These are phyloP conservation scores for Pterois miles DNA, from an alignment of 2,797 vertebrate species.

Conservation along the genomic window DNA sequence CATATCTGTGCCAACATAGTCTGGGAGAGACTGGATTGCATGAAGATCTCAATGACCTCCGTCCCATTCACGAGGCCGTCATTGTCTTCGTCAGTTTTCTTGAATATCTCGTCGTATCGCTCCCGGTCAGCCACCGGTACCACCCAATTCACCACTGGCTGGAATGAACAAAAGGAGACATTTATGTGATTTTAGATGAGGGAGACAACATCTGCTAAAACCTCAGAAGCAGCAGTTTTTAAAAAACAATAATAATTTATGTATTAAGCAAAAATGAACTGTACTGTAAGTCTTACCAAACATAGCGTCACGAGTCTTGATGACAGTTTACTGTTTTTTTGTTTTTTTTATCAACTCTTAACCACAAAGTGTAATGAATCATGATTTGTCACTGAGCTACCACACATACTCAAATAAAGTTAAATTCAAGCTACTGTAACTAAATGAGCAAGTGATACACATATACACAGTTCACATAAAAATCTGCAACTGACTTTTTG, in stretches of 20 bases:
- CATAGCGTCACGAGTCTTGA: background rate
- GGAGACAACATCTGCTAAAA: background rate
- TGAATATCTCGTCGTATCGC: slow-evolving; percentile 92
- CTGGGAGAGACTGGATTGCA: slow-evolving; percentile 94
- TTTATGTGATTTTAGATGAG: background rate
- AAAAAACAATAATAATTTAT: too few relatives aligned
- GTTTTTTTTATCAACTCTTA: background rate
- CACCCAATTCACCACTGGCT: slow-evolving; percentile 88
- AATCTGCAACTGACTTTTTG: background rate
- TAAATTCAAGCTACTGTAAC: background rate
- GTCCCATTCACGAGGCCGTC: slow-evolving; percentile 92
- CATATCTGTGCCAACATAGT: slow-evolving; percentile 95
- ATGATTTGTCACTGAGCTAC: background rate
- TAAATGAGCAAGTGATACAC: background rate
- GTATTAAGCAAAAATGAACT: background rate
- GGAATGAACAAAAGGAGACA: background rate
- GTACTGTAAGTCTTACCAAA: background rate
- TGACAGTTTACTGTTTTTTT: background rate
- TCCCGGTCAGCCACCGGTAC: slow-evolving; percentile 90
- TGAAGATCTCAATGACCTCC: slow-evolving; percentile 98
- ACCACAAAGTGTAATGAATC: background rate
- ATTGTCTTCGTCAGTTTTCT: slow-evolving; percentile 90
- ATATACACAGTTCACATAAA: too few relatives aligned
- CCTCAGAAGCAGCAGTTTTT: background rate
- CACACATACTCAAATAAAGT: background rate